phyloP scores from a whole-genome alignment of 2,113 vertebrate genomes.

The Microcebus jonahi region DNA sequence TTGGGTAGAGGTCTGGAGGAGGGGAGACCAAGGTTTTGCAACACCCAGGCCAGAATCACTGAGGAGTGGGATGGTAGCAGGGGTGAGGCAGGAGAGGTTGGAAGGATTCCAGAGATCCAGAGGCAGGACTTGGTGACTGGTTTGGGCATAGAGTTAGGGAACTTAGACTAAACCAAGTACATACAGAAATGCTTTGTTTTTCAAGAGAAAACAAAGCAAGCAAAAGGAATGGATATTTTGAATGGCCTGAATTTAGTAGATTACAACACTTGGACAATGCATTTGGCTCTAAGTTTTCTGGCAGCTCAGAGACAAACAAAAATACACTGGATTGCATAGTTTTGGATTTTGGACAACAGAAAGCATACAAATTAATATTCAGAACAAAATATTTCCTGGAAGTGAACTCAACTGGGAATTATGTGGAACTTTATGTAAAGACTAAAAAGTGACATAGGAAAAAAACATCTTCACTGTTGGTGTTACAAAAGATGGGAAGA shows the following conservation, averaged over 20 bases:
- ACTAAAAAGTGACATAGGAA: background rate
- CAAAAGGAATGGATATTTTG: background rate
- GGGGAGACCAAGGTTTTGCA: background rate
- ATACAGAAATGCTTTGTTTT: background rate
- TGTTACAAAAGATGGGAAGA: background rate
- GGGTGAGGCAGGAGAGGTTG: background rate
- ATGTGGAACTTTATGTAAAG: slow-evolving; percentile 42
- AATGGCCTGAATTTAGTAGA: slow-evolving; percentile 5
- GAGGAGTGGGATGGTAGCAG: too few species aligned
- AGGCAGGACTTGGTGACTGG: background rate
- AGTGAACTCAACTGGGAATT: slow-evolving; percentile 64
- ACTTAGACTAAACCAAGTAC: background rate
- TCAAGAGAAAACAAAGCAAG: slow-evolving; percentile 1
- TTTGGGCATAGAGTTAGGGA: background rate
- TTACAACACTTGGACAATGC: slow-evolving; percentile 56
- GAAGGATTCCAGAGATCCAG: background rate
- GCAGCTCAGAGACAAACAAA: slow-evolving; percentile 72
- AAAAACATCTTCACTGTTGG: background rate
- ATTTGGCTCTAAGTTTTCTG: slow-evolving; percentile 47
- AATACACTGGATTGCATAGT: slow-evolving; percentile 54
- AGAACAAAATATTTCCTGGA: slow-evolving; percentile 70
- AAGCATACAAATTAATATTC: slow-evolving; percentile 63
- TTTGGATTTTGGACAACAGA: slow-evolving; percentile 60
- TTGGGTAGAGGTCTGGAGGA: background rate
- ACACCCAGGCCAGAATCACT: background rate